Conservation (phyloP, 2,888 invertebrate genomes). For the Crossocerus cetratus region DNA sequence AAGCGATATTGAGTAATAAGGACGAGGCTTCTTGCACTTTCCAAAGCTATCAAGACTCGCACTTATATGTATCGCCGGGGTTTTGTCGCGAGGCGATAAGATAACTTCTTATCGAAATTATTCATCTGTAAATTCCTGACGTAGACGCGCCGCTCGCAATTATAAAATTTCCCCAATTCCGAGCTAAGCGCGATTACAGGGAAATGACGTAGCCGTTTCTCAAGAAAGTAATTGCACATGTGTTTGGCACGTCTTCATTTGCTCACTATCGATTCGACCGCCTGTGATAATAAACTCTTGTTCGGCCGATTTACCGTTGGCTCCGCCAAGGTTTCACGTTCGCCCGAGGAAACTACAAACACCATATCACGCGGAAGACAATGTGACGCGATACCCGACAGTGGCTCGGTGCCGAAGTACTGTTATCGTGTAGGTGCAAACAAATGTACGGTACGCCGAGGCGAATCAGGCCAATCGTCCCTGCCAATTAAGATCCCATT, state of each 20-base stretch:
- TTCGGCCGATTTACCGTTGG: neutral
- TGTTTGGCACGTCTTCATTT: too few relatives aligned
- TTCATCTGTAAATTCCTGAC: neutral
- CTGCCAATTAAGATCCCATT: too few relatives aligned
- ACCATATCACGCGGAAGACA: slow-evolving; percentile 18
- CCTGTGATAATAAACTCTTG: neutral
- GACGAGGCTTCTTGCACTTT: slow-evolving; percentile 42
- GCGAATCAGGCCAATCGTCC: too few relatives aligned
- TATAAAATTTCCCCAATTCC: slow-evolving; percentile 3
- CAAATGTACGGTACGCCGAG: neutral
- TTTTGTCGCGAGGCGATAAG: neutral
- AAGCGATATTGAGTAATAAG: slow-evolving; percentile 44
- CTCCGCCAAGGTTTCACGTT: neutral
- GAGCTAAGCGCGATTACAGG: too few relatives aligned
- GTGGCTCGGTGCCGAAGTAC: slow-evolving; percentile 9
- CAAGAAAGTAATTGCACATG: too few relatives aligned
- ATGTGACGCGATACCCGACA: slow-evolving; percentile 22
- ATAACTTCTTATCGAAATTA: slow-evolving; percentile 44
- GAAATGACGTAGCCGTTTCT: too few relatives aligned
- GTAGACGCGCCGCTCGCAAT: slow-evolving; percentile 1
- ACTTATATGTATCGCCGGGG: neutral
- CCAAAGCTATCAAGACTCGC: slow-evolving; percentile 46
- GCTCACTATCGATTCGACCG: too few relatives aligned
- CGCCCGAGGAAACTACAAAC: slow-evolving; percentile 14
- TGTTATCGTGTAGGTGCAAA: neutral